Conservation (phyloP, 1,140 invertebrate genomes). For the Lutraria rhynchaena region DNA sequence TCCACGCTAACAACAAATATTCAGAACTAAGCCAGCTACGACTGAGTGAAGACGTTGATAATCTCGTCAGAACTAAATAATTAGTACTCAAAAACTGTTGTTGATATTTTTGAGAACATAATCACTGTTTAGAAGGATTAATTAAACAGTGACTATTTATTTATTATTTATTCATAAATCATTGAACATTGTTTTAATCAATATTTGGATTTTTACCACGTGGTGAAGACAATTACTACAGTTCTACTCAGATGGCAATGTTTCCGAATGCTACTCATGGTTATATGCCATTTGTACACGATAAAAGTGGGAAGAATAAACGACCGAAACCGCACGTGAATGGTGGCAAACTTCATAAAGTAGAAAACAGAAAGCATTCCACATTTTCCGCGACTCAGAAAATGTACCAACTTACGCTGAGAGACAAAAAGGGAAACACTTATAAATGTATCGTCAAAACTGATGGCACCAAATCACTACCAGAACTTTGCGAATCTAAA, state of each 20-base stretch:
- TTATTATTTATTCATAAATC: not conserved
- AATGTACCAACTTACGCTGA: slow-evolving; percentile 77
- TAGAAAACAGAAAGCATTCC: slow-evolving; percentile 53
- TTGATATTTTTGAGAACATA: no score
- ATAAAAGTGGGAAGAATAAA: slow-evolving; percentile 66
- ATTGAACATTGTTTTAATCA: not conserved
- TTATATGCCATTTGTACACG: slow-evolving; percentile 78
- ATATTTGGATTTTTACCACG: slow-evolving; percentile 16
- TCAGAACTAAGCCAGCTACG: slow-evolving; percentile 41
- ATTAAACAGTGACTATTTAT: slow-evolving; percentile 5
- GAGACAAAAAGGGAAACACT: slow-evolving; percentile 75
- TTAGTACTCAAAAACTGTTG: not conserved
- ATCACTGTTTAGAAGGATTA: not conserved
- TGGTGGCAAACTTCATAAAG: slow-evolving; percentile 63
- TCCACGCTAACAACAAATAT: slow-evolving; percentile 9
- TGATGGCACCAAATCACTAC: slow-evolving; percentile 75
- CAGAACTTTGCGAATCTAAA: slow-evolving; percentile 74
- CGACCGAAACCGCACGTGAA: slow-evolving; percentile 62
- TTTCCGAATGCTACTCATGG: slow-evolving; percentile 79
- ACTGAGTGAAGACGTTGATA: not conserved
- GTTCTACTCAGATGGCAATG: slow-evolving; percentile 71
- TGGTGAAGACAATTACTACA: slow-evolving; percentile 16
- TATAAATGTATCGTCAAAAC: slow-evolving; percentile 79
- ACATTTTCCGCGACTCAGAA: slow-evolving; percentile 63
- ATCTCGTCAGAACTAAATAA: not conserved